Evolutionary conservation across 2,888 invertebrate species (phyloP), one percentile per base, ranked within the genome.

Genomic region (Synergus japonicus): DNA sequence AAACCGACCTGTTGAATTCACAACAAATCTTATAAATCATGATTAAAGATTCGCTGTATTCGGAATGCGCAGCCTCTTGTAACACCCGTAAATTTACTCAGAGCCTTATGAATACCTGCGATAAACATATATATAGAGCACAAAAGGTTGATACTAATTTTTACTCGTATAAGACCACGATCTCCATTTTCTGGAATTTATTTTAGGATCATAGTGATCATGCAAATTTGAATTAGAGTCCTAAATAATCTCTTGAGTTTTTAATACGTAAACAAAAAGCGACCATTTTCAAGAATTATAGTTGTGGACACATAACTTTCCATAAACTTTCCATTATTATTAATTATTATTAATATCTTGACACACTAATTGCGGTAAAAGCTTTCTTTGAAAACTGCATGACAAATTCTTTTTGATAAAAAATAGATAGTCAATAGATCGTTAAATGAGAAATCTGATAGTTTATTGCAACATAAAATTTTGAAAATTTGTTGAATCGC

Each of bases 1-100:
- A 73, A 49, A 49, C 54, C 54, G 54, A n/a, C 37, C 29, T 49
- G 49, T 49, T 73, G 29, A 29, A 73, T 73, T 73, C 49, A 73
- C 41, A 37, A n/a, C 49, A 54, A 73, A 73, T 73, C 73, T 73
- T 73, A 54, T 73, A 73, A 73, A 73, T 73, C 73, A 73, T 54
- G 54, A 54, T 73, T 73, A 73, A 73, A 54, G n/a, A 54, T 73
- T 73, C 54, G 37, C 29, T 9, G n/a, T 54, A n/a, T 37, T 37
- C 22, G 54, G 37, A 13, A n/a, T n/a, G 49, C 73, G n/a, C n/a
- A 10, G 37, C 41, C 37, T 37, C 54, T 29, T 73, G 73, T 54
- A 73, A 73, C 49, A 54, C 73, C 37, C n/a, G 54, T 49, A 29
- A 73, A 73, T 73, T 73, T 73, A 73, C 73, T 54, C 18, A 73